Percentiles rank a stretch among this genome's conserved stretches.
phyloP scores from a whole-genome alignment of 2,113 vertebrate genomes.

The Cololabis saira region DNA sequence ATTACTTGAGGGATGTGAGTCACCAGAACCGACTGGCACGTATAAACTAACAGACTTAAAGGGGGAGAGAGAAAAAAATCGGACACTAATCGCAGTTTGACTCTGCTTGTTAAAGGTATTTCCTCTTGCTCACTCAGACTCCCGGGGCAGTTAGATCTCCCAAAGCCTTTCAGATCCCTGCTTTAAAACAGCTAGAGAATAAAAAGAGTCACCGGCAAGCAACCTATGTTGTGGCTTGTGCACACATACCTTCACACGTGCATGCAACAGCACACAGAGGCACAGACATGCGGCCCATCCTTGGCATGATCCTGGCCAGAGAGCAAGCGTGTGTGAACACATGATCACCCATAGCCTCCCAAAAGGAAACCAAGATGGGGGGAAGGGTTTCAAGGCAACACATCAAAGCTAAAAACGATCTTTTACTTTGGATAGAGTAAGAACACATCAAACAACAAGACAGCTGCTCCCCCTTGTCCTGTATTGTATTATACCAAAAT shows the following conservation, averaged over 20 bases:
- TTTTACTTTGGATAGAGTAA: conserved; percentile 65
- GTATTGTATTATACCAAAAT: conserved; percentile 68
- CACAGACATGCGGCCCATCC: conserved; percentile 1
- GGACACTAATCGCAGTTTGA: conserved; percentile 74
- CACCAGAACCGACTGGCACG: conserved; percentile 62
- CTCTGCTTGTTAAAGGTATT: conserved; percentile 79
- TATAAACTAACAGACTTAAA: conserved; percentile 66
- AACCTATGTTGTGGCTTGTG: conserved; percentile 6
- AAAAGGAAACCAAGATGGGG: conserved; percentile 4
- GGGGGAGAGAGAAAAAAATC: conserved; percentile 35
- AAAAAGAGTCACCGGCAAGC: conserved; percentile 20
- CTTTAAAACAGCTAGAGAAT: conserved; percentile 26
- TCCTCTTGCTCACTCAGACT: conserved; percentile 71
- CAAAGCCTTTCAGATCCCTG: conserved; percentile 54
- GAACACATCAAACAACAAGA: conserved; percentile 73
- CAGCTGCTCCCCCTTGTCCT: conserved; percentile 18
- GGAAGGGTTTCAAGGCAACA: conserved; percentile 56
- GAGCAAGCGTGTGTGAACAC: conserved; percentile 20
- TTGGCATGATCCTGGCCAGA: conserved; percentile 24
- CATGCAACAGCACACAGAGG: neutral
- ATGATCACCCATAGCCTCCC: conserved; percentile 45
- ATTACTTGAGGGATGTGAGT: conserved; percentile 78
- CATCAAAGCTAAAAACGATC: conserved; percentile 72
- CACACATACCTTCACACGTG: conserved; percentile 12
- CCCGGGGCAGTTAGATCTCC: conserved; percentile 70